Base-by-base conservation (phyloP, 2,797 vertebrate species). In the Pseudotriccus pelzelni region DNA sequence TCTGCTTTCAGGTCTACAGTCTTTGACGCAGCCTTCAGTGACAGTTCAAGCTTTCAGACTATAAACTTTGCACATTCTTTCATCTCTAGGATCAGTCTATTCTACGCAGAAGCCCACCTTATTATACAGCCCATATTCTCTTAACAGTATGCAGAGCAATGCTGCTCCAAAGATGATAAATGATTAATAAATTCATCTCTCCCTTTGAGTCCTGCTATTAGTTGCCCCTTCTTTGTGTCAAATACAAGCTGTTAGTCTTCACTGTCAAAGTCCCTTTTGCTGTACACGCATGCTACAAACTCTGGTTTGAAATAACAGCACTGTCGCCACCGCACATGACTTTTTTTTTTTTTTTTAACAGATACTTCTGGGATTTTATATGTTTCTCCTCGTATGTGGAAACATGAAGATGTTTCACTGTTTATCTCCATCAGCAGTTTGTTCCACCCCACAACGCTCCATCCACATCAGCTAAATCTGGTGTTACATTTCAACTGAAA, bases 301-400 rank as follows among this genome's bases (percentile, higher is more conserved):
- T 72, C 32, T 52, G 12, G 9, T 53, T 90, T 75, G 41, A 84
- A 90, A 78, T 21, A 84, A 36, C 34, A 83, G 8, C 27, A 50
- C 22, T 85, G 52, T 36, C 4, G 1, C 4, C 39, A 20, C 39
- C 32, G 5, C 7, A 5, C 60, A 14, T 89, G 55, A 70, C 79
- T 47, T 60, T 82, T 94, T 44, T 72, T 70, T n/a, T 92, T 50
- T 28, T 49, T 88, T 94, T 88, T 88, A 93, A 56, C n/a, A 76
- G 25, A 39, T 18, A 32, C 7, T 84, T 49, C 36, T 76, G 43
- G 19, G 27, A 80, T 74, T 80, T 46, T 49, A 20, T 17, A 22
- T 50, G 15, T 84, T 88, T 80, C 18, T 69, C 18, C 78, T 84
- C 83, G 66, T 34, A 43, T 22, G 7, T 46, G 55, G 28, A 96